Conservation (phyloP, 2,797 vertebrate species). For the Enteromius anoplus region DNA sequence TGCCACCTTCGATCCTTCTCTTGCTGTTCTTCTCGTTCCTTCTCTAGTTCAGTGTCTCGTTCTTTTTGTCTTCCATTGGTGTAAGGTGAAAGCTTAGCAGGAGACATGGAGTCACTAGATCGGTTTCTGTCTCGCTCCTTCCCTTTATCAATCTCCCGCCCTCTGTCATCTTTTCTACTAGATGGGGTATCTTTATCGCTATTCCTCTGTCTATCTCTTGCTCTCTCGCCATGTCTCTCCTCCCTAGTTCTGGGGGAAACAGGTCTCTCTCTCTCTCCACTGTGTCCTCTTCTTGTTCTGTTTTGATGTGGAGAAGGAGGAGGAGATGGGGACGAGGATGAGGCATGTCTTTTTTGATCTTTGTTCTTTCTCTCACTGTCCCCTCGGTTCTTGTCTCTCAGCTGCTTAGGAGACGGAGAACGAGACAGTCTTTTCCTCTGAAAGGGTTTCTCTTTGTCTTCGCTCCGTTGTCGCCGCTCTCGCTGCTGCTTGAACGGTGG, state of each 20-base stretch:
- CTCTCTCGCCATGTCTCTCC: constrained; percentile 53
- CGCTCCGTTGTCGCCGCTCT: constrained; percentile 46
- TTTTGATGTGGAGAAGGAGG: constrained; percentile 63
- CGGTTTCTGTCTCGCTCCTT: constrained; percentile 35
- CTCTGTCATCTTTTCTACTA: constrained; percentile 41
- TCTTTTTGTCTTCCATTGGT: constrained; percentile 66
- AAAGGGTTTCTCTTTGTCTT: constrained; percentile 51
- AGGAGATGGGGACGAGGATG: constrained; percentile 65
- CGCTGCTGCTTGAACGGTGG: constrained; percentile 63
- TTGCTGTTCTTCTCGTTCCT: constrained; percentile 33
- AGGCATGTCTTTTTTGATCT: constrained; percentile 58
- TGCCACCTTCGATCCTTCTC: constrained; percentile 49
- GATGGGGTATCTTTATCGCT: constrained; percentile 36
- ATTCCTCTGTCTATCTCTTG: constrained; percentile 45
- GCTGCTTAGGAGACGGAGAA: constrained; percentile 58
- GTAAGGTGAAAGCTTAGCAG: constrained; percentile 55
- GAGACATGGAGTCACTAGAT: constrained; percentile 55
- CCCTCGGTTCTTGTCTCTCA: constrained; percentile 59
- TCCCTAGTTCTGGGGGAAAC: constrained; percentile 42
- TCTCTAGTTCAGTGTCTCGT: constrained; percentile 59
- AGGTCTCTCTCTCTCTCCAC: constrained; percentile 55
- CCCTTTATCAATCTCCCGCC: constrained; percentile 40
- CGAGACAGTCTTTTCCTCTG: constrained; percentile 64
- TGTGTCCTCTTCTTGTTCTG: constrained; percentile 51
- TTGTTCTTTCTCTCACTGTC: constrained; percentile 60